A percentile compares a stretch with the other conserved stretches of the same genome.
These are phyloP conservation scores for Pangasius mekongensis DNA, from an alignment of 2,797 vertebrate species.

Conservation along the genomic window DNA sequence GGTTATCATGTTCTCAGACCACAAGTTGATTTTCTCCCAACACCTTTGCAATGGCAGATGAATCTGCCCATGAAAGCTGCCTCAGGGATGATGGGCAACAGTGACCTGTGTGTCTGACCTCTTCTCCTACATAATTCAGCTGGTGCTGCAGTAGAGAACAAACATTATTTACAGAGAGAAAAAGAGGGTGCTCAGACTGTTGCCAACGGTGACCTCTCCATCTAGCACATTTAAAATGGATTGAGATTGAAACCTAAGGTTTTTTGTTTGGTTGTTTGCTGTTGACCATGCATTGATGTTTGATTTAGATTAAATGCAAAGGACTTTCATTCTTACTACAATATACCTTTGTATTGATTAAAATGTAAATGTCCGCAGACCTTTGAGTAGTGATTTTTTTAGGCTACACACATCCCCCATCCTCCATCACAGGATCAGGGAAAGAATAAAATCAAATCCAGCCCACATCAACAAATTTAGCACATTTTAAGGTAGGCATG, in stretches of 20 bases:
- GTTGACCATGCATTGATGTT: not conserved
- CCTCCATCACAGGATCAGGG: not conserved
- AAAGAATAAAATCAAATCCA: not conserved
- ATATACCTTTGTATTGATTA: not conserved
- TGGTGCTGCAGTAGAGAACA: constrained; percentile 18
- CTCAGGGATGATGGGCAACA: constrained; percentile 22
- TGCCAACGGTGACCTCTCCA: constrained; percentile 1
- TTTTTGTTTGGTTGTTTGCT: not conserved
- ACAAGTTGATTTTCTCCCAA: not conserved
- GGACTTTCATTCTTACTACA: too few species aligned
- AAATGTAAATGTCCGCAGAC: not conserved
- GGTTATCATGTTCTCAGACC: not conserved
- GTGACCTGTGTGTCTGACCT: constrained; percentile 28
- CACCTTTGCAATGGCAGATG: not conserved
- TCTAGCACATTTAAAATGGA: not conserved
- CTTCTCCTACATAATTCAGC: constrained; percentile 37
- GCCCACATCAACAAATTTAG: not conserved
- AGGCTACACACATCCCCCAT: not conserved
- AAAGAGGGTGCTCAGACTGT: not conserved
- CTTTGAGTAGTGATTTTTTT: not conserved
- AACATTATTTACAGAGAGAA: constrained; percentile 41
- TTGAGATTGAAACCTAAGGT: not conserved
- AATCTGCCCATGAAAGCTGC: constrained; percentile 12
- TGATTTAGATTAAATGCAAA: constrained; percentile 1
- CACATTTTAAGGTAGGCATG: not conserved